Evolutionary conservation across 2,888 invertebrate species (phyloP), one percentile per base, ranked within the genome.

Genomic region (Sympetrum striolatum): DNA sequence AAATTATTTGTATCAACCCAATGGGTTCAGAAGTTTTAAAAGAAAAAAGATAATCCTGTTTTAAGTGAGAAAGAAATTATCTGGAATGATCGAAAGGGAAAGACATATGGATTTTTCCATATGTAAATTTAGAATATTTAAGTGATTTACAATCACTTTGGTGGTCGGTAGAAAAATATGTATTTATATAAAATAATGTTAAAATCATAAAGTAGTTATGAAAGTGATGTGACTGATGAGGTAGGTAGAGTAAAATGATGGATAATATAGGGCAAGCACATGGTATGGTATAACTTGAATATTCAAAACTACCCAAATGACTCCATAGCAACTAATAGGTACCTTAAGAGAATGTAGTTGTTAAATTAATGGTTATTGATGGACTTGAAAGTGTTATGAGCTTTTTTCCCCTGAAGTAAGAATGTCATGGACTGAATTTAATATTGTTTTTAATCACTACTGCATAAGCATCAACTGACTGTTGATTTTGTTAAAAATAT

Each of bases 1-100:
- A 90, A 90, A 81, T 90, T 90, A 91, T 91, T 90, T 91, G 91
- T 92, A 92, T 92, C 92, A 94, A 93, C 93, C 93, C 93, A 93
- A 94, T 93, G 93, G 94, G 93, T 94, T 94, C 93, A 92, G 92
- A 92, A 91, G 91, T 92, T 92, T 92, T 92, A 92, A 64, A 92
- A 92, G 92, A 93, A 92, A 92, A 91, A 91, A 91, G 91, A 90
- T 92, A 91, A 91, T 92, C 92, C 92, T 92, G 92, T 92, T 93
- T 93, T 90, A 91, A 91, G 91, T 91, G 91, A 91, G 91, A 91
- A 90, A 90, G 81, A 90, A 91, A 90, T 81, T 90, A 44, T 90
- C 86, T 86, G 86, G 86, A 86, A 86, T 86, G 86, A 86, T 86
- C 60, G 64, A 86, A 86, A 86, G 53, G 82, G 60, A 82, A 86